A percentile compares a stretch with the other conserved stretches of the same genome.
phyloP scores from a whole-genome alignment of 2,888 invertebrate species.

The Aspidiotus destructor region DNA sequence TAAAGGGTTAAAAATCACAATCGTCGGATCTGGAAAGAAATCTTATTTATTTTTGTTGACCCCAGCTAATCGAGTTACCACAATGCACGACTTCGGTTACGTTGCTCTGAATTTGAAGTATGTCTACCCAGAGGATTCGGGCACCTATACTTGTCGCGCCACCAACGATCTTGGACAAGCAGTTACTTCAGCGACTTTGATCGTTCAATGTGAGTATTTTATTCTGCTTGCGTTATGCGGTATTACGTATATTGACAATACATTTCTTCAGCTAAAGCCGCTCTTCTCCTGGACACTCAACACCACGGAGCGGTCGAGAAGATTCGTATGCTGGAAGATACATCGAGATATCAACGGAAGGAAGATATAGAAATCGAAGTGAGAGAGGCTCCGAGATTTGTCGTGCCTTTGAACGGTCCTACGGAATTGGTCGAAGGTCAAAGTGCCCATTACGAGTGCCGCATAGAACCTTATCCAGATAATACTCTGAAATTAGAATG shows the following conservation, averaged over 20 bases:
- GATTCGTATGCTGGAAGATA: conserved; percentile 75
- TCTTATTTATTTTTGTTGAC: conserved; percentile 33
- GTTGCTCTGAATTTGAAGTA: conserved; percentile 91
- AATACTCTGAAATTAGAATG: conserved; percentile 80
- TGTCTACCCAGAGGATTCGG: conserved; percentile 90
- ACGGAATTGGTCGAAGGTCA: conserved; percentile 75
- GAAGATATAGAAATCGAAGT: conserved; percentile 67
- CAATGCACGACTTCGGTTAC: conserved; percentile 97
- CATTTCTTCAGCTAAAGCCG: conserved; percentile 61
- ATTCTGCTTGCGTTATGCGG: background rate
- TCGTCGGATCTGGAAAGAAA: background rate
- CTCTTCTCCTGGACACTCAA: conserved; percentile 76
- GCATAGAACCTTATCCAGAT: conserved; percentile 87
- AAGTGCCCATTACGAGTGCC: conserved; percentile 85
- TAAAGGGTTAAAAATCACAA: background rate
- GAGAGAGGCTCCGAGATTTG: conserved; percentile 74
- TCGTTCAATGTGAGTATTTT: conserved; percentile 64
- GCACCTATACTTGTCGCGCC: conserved; percentile 90
- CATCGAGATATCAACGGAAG: conserved; percentile 64
- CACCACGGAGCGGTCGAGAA: conserved; percentile 81
- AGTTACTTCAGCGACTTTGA: conserved; percentile 82
- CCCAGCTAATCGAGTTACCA: conserved; percentile 75
- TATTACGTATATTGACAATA: conserved; percentile 33
- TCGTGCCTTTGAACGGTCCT: conserved; percentile 76
- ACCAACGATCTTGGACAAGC: conserved; percentile 89